Percentiles rank a stretch among this genome's conserved stretches.
phyloP scores from a whole-genome alignment of 92 coral and sea anemone species.

The Chrysogorgia sp. region DNA sequence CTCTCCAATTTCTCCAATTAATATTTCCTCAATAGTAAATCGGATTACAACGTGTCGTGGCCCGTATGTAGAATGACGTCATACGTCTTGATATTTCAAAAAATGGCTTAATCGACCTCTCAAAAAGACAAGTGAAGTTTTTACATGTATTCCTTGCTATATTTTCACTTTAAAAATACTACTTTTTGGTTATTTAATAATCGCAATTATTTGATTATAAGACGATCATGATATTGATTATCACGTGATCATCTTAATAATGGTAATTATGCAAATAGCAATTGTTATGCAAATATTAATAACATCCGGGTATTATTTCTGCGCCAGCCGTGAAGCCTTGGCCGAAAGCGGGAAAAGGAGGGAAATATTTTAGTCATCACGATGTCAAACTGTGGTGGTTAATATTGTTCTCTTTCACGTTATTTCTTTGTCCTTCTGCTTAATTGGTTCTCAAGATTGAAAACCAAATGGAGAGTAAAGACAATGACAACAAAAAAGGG shows the following conservation, averaged over 20 bases:
- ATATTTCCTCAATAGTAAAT: no score
- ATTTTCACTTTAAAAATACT: no score
- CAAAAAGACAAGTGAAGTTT: no score
- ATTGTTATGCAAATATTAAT: background rate
- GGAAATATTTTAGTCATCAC: background rate
- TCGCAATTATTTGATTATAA: no score
- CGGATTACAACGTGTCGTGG: no score
- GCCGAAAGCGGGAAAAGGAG: conserved; percentile 33
- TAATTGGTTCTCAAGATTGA: background rate
- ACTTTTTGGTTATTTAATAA: no score
- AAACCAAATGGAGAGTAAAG: conserved; percentile 25
- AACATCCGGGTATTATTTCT: conserved; percentile 17
- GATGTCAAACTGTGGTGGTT: background rate
- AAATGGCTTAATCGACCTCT: no score
- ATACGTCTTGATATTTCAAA: no score
- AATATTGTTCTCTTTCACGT: background rate
- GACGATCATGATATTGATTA: no score
- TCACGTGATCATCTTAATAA: background rate
- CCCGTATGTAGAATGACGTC: no score
- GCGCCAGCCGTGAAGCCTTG: conserved; percentile 18
- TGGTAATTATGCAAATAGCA: background rate
- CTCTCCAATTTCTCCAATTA: no score
- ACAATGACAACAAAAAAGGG: conserved; percentile 19
- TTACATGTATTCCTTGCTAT: no score
- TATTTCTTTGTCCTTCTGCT: background rate